A percentile compares a stretch with the other conserved stretches of the same genome.
Conservation (phyloP, 2,113 vertebrate genomes). For the Ictidomys tridecemlineatus region DNA sequence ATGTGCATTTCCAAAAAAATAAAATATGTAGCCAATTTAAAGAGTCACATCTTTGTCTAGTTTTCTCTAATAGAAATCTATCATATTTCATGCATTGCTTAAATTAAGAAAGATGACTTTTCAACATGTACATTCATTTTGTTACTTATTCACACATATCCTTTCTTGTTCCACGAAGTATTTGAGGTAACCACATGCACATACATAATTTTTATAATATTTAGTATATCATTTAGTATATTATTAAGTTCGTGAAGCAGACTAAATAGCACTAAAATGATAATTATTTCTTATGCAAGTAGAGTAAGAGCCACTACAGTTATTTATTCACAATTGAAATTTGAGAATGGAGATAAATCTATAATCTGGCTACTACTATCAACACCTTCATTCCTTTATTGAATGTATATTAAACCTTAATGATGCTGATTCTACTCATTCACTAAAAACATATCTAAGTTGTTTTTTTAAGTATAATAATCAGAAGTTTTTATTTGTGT, state of each 20-base stretch:
- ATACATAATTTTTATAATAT: slow-evolving; percentile 2
- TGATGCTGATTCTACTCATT: not conserved
- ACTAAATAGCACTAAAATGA: not conserved
- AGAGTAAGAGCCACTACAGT: not conserved
- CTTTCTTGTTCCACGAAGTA: not conserved
- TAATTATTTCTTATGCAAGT: not conserved
- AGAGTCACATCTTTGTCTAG: not conserved
- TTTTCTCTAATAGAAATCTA: slow-evolving; percentile 57
- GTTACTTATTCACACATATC: not conserved
- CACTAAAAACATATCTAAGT: not conserved
- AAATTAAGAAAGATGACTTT: slow-evolving; percentile 51
- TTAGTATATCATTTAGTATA: not conserved
- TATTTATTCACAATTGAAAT: not conserved
- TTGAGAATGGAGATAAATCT: slow-evolving; percentile 10
- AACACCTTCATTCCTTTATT: not conserved
- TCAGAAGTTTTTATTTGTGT: not conserved
- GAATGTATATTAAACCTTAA: not conserved
- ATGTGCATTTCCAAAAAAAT: not conserved
- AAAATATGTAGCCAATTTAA: not conserved
- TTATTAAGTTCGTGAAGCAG: not conserved
- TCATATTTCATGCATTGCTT: not conserved
- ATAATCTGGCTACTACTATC: not conserved
- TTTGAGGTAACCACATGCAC: not conserved
- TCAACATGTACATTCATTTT: not conserved
- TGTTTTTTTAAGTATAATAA: not conserved